Evolutionary conservation across 2,888 invertebrate species (phyloP), one percentile per base, ranked within the genome.

Genomic region (Drosophila anomelani): DNA sequence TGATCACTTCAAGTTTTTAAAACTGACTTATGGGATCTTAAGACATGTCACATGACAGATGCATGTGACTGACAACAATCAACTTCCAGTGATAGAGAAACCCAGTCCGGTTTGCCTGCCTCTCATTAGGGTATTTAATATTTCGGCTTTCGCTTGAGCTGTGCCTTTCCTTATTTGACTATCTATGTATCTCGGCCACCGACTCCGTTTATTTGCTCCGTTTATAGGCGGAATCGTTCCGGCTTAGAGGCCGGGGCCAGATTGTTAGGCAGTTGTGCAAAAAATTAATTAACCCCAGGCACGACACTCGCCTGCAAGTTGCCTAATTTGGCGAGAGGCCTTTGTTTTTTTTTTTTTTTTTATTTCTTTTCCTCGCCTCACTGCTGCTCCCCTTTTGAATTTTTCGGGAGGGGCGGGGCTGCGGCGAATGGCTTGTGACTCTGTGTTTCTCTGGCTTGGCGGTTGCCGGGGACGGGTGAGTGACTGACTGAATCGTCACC

Each of bases 241-340:
- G 69, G 69, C 55, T 73, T 54, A 43, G 56, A 72, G 63, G 56
- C 71, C 72, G 61, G 74, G 61, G 74, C 58, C 74, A 79, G 85
- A 74, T 87, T 81, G 73, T 74, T 51, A 34, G 51, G 36, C 51
- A 23, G 51, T 53, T 69, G 68, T 79, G 80, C 72, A 73, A 85
- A 82, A 82, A 71, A 71, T 80, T 84, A 84, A 84, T 84, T 84
- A 84, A 69, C 67, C 72, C 60, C 73, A 80, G 66, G 67, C 88
- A 82, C 83, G 88, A 78, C 71, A 82, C 58, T 49, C 29, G 56
- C 43, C 57, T 34, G 68, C 68, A 57, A 41, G 62, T 82, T 79
- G 75, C 85, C 77, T 71, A 73, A 79, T 85, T 78, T 54, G 56
- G 66, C 41, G 56, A 32, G 56, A 32, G 57, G 60, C 13, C 47